Evolutionary conservation across 2,888 invertebrate genomes (phyloP), one percentile per base, ranked within the genome.

Genomic region (Pharmacophagus antenor): DNA sequence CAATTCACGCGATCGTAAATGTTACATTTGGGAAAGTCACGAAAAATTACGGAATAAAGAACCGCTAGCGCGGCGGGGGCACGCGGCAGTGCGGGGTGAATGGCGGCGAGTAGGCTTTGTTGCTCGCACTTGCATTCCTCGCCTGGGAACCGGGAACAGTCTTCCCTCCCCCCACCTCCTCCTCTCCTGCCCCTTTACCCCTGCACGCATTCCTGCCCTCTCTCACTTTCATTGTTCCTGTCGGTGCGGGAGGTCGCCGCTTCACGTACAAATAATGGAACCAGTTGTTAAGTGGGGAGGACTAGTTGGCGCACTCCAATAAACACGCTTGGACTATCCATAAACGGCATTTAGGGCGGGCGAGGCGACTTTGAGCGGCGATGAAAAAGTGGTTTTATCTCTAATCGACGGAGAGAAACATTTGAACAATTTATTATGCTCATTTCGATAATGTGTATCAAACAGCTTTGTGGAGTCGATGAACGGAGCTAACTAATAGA

Each of bases 221-320:
- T 85, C 88, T 88, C 89, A 89, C 89, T 88, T 86, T 88, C 88
- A 88, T 89, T 89, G 89, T 89, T 86, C 88, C 84, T 79, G 74
- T 80, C 87, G 80, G 87, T 74, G 84, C 88, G 88, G 89, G 87
- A 88, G 88, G 89, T 88, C 88, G 88, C 83, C 79, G 78, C 68
- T 76, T 78, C 77, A 70, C 74, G 74, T 75, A 82, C 83, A 79
- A 80, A 82, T 82, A 84, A 85, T 85, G 76, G 78, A 85, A 82
- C 85, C 82, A 82, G 84, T 87, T 80, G 76, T 74, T 73, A 75
- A 79, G 82, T 76, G 74, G 75, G 75, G 68, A 72, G 72, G 76
- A 74, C 79, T 79, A 73, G 79, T 75, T 74, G 79, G 77, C 76
- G 74, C 80, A 77, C 79, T 80, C 82, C 81, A 79, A 83, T 84